Conservation (phyloP, 2,797 vertebrate species). For the Mallotus villosus region DNA sequence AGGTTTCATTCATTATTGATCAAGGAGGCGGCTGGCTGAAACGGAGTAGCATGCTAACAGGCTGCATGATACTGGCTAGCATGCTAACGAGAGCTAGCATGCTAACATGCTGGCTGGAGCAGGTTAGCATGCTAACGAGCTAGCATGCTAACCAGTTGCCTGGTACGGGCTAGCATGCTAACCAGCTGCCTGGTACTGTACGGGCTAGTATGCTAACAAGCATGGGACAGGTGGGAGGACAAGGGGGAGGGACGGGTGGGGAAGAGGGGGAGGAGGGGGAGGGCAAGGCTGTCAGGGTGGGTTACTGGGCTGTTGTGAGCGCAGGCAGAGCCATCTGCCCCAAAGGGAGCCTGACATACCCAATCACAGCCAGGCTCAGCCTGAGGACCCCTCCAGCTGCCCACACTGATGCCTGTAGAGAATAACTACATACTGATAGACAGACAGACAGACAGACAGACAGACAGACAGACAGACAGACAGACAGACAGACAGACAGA, state of each 20-base stretch:
- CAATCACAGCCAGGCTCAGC: neutral
- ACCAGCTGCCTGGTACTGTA: neutral
- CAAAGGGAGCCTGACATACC: slow-evolving; percentile 57
- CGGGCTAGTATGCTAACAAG: neutral
- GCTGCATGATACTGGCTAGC: neutral
- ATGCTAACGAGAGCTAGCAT: slow-evolving; percentile 1
- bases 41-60: neutral
- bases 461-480: neutral
- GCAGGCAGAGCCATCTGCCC: slow-evolving; percentile 79
- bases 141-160: neutral
- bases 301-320: slow-evolving; percentile 81
- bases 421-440: neutral
- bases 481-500: slow-evolving; percentile 4
- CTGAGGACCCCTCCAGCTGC: slow-evolving; percentile 5
- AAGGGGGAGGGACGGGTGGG: slow-evolving; percentile 63
- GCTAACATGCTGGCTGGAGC: neutral
- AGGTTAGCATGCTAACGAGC: slow-evolving; percentile 13
- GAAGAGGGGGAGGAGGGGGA: slow-evolving; percentile 81
- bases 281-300: slow-evolving; percentile 77
- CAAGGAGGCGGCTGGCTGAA: slow-evolving; percentile 1
- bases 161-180: slow-evolving; percentile 1
- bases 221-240: no score
- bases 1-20: slow-evolving; percentile 55
- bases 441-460: slow-evolving; percentile 7
- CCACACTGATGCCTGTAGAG: neutral